Conservation (phyloP, 2,888 invertebrate genomes). For the Sisyra nigra region DNA sequence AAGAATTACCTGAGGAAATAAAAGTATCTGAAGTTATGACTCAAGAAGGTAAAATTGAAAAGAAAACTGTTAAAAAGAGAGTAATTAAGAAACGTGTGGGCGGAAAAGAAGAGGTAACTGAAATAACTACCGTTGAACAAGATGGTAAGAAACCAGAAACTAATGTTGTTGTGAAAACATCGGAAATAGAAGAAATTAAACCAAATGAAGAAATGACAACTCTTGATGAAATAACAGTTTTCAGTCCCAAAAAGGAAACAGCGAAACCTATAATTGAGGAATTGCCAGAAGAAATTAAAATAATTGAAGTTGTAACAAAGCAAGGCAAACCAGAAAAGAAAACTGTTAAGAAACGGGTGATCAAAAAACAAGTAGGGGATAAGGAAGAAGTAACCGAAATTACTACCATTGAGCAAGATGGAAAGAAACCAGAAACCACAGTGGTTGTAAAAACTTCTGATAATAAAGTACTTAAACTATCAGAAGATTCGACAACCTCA, state of each 20-base stretch:
- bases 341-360: conserved; percentile 24
- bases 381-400: conserved; percentile 26
- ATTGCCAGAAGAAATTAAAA: conserved; percentile 19
- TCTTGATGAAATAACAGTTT: neutral
- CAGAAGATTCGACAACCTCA: conserved; percentile 14
- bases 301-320: conserved; percentile 26
- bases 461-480: conserved; percentile 9
- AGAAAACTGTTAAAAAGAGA: conserved; percentile 16
- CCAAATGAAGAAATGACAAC: conserved; percentile 5
- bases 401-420: conserved; percentile 21
- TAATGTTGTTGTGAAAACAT: conserved; percentile 23
- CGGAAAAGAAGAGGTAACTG: conserved; percentile 21
- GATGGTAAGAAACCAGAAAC: conserved; percentile 21
- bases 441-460: conserved; percentile 9
- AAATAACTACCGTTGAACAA: conserved; percentile 15
- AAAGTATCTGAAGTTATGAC: conserved; percentile 15
- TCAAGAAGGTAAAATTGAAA: conserved; percentile 16
- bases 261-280: conserved; percentile 7
- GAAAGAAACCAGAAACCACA: conserved; percentile 11
- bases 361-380: conserved; percentile 25
- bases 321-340: conserved; percentile 20
- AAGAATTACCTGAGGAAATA: conserved; percentile 17
- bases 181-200: conserved; percentile 8
- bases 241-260: conserved; percentile 3
- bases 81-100: conserved; percentile 17